phyloP scores from a whole-genome alignment of 2,113 vertebrate species.

The Rhinopithecus roxellana region DNA sequence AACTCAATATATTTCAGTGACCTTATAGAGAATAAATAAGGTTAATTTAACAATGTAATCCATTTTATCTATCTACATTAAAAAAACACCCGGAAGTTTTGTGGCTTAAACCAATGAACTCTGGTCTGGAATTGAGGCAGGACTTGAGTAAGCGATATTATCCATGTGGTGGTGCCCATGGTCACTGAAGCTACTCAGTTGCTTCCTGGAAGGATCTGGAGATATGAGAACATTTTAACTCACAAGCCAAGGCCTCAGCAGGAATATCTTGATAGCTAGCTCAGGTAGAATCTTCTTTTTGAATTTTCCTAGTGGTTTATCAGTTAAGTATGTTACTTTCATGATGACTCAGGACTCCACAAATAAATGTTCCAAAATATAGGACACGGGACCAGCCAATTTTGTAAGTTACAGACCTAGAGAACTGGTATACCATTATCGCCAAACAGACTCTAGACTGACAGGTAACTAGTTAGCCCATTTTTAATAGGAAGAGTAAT shows the following conservation, averaged over 20 bases:
- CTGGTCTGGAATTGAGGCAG: neutral
- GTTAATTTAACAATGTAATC: neutral
- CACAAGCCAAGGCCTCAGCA: accelerated
- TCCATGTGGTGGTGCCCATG: neutral
- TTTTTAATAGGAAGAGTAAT: neutral
- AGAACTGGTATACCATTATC: neutral
- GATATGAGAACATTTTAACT: neutral
- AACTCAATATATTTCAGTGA: neutral
- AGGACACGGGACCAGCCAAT: neutral
- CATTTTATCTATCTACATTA: neutral
- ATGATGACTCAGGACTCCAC: neutral
- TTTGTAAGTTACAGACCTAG: neutral
- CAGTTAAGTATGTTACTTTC: neutral
- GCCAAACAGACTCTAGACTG: too few relatives aligned
- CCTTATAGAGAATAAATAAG: neutral
- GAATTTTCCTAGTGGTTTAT: accelerated
- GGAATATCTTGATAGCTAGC: neutral
- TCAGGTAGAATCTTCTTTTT: neutral
- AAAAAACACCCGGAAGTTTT: neutral
- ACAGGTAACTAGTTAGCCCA: neutral
- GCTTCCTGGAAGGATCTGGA: neutral
- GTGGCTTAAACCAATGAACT: neutral
- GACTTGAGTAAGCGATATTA: neutral
- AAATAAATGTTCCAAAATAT: neutral
- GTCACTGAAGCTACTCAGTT: neutral